phyloP scores from a whole-genome alignment of 2,113 vertebrate species.

The Malurus alboscapulatus region DNA sequence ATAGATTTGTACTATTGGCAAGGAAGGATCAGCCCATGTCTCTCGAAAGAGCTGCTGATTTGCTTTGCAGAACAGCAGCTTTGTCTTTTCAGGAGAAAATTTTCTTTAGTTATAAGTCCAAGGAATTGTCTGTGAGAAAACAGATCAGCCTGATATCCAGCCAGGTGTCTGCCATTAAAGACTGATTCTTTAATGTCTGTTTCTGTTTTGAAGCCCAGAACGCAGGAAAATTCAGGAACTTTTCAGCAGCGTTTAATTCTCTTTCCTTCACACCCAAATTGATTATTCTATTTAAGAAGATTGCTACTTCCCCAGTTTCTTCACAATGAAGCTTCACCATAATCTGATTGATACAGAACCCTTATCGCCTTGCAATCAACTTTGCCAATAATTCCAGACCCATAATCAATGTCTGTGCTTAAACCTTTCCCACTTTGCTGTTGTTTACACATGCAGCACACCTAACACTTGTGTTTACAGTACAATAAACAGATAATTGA shows the following conservation, averaged over 20 bases:
- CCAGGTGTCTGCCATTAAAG: background rate
- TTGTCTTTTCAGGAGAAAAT: background rate
- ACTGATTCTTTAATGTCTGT: no score
- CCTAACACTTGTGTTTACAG: accelerated
- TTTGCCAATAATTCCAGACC: background rate
- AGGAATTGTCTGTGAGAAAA: background rate
- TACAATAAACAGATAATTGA: background rate
- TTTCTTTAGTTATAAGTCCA: background rate
- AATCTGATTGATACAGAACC: background rate
- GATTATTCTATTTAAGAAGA: background rate
- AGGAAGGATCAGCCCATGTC: background rate
- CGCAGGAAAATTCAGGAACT: background rate
- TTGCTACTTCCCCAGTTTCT: background rate
- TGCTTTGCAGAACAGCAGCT: background rate
- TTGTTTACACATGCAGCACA: background rate
- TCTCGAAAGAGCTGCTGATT: background rate
- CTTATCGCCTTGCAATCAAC: background rate
- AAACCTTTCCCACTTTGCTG: background rate
- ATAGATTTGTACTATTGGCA: background rate
- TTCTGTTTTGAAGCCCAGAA: background rate
- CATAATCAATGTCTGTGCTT: background rate
- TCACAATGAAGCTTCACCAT: conserved; percentile 19
- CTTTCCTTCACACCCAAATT: background rate
- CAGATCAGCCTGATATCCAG: background rate
- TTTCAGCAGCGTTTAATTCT: background rate